Conservation (phyloP, 2,797 vertebrate species). For the Acanthis flammea region DNA sequence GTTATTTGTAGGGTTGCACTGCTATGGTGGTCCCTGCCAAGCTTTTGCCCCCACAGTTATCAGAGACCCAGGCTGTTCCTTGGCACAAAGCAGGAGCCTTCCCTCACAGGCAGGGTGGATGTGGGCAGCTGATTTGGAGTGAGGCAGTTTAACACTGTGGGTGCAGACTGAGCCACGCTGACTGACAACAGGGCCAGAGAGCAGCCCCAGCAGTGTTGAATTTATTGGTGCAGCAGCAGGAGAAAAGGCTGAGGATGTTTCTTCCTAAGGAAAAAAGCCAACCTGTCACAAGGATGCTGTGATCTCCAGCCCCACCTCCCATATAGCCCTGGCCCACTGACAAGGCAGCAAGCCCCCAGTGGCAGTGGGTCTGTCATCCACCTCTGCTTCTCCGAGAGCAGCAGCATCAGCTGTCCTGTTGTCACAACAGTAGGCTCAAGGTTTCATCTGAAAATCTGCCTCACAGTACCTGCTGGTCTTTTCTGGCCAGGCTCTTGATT, state of each 20-base stretch:
- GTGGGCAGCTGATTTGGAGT: background rate
- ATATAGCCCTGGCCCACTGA: accelerated
- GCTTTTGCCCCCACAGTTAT: background rate
- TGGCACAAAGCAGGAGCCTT: background rate
- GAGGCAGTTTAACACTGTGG: background rate
- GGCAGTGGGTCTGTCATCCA: background rate
- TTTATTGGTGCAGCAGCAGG: background rate
- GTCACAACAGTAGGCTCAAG: background rate
- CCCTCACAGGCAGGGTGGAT: background rate
- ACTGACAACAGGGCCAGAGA: background rate
- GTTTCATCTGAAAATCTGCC: background rate
- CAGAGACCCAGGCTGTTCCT: background rate
- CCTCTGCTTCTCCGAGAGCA: background rate
- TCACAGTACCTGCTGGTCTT: accelerated
- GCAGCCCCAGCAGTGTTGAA: background rate
- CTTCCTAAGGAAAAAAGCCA: background rate
- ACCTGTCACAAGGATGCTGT: background rate
- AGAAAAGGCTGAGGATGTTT: background rate
- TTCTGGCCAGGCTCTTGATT: background rate
- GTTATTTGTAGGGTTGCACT: background rate
- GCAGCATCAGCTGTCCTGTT: background rate
- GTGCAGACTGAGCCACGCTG: background rate
- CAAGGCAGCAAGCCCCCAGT: background rate
- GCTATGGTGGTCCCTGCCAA: background rate
- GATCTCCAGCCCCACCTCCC: background rate